Evolutionary conservation across 2,113 vertebrate genomes (phyloP).

Genomic region (Nymphicus hollandicus): DNA sequence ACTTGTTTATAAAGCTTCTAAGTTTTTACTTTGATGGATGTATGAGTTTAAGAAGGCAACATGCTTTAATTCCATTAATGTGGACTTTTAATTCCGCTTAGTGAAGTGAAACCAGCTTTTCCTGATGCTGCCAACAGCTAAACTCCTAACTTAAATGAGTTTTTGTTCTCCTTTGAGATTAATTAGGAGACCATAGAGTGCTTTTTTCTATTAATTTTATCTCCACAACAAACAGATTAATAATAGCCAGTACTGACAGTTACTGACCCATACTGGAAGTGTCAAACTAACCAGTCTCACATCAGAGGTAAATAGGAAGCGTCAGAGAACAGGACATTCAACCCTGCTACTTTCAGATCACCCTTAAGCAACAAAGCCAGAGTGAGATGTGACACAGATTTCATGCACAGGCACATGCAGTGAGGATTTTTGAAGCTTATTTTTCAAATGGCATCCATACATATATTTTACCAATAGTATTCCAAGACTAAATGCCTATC

Average conservation of each 20-base stretch:
- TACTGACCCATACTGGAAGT: not conserved
- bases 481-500: not conserved
- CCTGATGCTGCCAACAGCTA: constrained; percentile 11
- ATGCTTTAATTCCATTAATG: constrained; percentile 40
- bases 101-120: constrained; percentile 49
- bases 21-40: constrained; percentile 39
- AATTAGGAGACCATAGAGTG: constrained; percentile 43
- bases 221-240: constrained; percentile 16
- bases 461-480: not conserved
- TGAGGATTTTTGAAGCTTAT: not conserved
- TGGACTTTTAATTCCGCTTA: constrained; percentile 46
- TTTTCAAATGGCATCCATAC: not conserved
- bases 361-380: not conserved
- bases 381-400: not conserved
- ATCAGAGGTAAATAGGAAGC: not conserved
- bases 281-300: not conserved
- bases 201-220: constrained; percentile 25
- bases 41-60: constrained; percentile 1
- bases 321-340: not conserved
- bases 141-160: constrained; percentile 53
- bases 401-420: not conserved
- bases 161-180: constrained; percentile 48
- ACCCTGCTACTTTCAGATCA: not conserved
- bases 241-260: constrained; percentile 1
- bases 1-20: constrained; percentile 13